Conservation (phyloP, 53 echinoderm and acorn worm genomes). For the Echinarachnius parma region DNA sequence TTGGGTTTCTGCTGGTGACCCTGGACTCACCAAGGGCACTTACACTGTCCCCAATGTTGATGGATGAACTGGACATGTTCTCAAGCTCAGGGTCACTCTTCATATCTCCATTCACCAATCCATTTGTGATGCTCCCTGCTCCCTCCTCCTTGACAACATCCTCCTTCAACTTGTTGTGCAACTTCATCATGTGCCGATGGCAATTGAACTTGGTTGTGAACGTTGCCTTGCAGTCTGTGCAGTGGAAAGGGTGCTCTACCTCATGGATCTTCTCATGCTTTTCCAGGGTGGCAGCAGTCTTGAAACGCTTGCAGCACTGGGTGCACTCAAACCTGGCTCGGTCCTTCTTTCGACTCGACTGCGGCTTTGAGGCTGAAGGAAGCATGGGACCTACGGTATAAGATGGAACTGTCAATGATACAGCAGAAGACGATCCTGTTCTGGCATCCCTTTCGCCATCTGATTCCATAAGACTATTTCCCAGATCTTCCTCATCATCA, state of each 20-base stretch:
- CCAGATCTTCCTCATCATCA: no score
- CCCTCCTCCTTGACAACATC: constrained; percentile 51
- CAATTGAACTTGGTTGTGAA: constrained; percentile 99
- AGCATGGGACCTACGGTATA: no score
- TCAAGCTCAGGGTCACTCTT: constrained; percentile 18
- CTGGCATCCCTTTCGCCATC: no score
- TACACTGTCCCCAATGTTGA: constrained; percentile 41
- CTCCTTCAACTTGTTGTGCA: constrained; percentile 84
- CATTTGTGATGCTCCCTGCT: constrained; percentile 14
- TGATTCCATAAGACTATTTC: no score
- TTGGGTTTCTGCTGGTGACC: constrained; percentile 18
- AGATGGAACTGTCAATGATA: no score
- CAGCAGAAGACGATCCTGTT: no score
- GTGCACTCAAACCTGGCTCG: constrained; percentile 77
- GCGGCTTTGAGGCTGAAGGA: neutral
- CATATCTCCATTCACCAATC: constrained; percentile 16
- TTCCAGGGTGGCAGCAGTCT: constrained; percentile 76
- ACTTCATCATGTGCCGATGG: constrained; percentile 95
- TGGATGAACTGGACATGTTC: constrained; percentile 7
- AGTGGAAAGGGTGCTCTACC: constrained; percentile 90
- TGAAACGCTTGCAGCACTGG: constrained; percentile 93
- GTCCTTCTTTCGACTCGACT: constrained; percentile 35
- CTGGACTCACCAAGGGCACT: constrained; percentile 22
- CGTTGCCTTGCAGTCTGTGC: constrained; percentile 78
- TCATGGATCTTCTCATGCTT: constrained; percentile 90